phyloP scores from a whole-genome alignment of 2,797 vertebrate genomes.

The Todus mexicanus region DNA sequence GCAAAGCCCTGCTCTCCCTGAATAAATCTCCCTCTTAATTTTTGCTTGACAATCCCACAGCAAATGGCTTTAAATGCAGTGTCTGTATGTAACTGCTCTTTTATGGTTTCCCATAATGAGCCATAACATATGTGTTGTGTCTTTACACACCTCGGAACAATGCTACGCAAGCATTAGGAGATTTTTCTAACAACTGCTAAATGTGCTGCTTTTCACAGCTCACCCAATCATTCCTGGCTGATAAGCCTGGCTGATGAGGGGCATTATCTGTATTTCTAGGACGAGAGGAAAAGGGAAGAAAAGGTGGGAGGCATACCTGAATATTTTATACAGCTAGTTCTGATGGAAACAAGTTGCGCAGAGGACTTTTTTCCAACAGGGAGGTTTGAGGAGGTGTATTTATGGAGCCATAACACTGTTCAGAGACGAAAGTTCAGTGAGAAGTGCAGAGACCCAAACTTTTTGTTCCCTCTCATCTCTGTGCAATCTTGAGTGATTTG shows the following conservation, averaged over 20 bases:
- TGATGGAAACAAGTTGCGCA: neutral
- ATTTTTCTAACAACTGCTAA: conserved; percentile 7
- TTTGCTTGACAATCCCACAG: neutral
- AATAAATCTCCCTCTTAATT: neutral
- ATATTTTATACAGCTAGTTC: neutral
- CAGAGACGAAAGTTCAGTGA: neutral
- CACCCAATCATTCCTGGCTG: neutral
- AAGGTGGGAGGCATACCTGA: neutral
- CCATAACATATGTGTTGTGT: neutral
- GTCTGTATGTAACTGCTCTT: conserved; percentile 16
- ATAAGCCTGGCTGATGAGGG: neutral
- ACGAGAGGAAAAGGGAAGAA: neutral
- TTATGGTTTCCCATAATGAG: neutral
- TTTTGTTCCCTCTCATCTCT: neutral
- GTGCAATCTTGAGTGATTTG: neutral
- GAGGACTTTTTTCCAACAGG: neutral
- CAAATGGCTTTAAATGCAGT: neutral
- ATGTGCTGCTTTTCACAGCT: neutral
- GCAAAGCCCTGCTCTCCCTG: neutral
- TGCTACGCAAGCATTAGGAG: neutral
- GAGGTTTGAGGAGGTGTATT: neutral
- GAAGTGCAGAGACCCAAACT: neutral
- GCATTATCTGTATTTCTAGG: neutral
- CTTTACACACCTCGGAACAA: conserved; percentile 37
- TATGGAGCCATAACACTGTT: neutral